Conservation (phyloP, 2,797 vertebrate genomes). For the Chrysocyon brachyurus region DNA sequence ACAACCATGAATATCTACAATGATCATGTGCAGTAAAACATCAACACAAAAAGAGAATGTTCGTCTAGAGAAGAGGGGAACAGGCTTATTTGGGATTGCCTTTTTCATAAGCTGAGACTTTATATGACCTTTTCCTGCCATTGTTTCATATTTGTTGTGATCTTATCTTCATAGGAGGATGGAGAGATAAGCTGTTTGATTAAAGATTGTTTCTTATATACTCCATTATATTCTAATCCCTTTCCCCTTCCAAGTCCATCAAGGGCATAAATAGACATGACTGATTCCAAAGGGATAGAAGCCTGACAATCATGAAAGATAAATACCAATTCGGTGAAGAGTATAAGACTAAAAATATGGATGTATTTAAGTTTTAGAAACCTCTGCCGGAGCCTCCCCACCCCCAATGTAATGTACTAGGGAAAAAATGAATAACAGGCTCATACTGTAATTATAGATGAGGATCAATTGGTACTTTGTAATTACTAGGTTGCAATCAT, state of each 20-base stretch:
- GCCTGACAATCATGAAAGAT: background rate
- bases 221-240: too few species aligned
- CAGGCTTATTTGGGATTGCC: background rate
- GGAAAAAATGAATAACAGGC: background rate
- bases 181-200: background rate
- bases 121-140: background rate
- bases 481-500: constrained; percentile 40
- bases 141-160: background rate
- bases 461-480: background rate
- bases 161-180: background rate
- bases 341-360: background rate
- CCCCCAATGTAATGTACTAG: background rate
- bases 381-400: background rate
- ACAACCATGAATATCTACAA: background rate
- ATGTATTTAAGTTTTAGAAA: background rate
- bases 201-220: background rate
- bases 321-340: background rate
- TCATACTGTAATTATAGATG: constrained; percentile 24
- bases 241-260: background rate
- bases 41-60: background rate
- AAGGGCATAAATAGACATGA: background rate
- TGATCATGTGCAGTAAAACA: background rate
- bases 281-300: background rate
- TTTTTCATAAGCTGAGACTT: background rate
- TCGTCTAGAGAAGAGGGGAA: background rate